phyloP scores from a whole-genome alignment of 2,113 vertebrate species.

The Tachysurus fulvidraco region DNA sequence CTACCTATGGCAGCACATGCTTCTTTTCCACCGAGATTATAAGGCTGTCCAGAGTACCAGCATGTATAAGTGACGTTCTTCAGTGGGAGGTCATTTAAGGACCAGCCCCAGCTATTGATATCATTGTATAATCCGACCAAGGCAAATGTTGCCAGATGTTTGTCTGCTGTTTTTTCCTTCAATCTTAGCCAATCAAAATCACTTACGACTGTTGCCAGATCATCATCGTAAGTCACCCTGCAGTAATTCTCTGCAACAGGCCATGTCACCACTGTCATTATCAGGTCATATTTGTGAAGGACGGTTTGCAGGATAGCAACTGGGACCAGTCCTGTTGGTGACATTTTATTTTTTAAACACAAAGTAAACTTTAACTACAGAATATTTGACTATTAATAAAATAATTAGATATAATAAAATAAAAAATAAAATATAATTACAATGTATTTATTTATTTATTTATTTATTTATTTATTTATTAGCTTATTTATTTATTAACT shows the following conservation, averaged over 20 bases:
- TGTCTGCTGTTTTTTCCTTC: neutral
- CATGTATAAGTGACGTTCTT: neutral
- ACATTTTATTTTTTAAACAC: too few relatives aligned
- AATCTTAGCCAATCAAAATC: neutral
- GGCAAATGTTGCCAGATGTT: neutral
- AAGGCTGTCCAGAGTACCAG: neutral
- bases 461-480: too few relatives aligned
- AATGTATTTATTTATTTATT: too few relatives aligned
- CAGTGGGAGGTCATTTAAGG: neutral
- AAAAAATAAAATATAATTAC: too few relatives aligned
- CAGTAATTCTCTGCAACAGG: too few relatives aligned
- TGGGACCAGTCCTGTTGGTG: too few relatives aligned
- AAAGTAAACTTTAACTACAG: too few relatives aligned
- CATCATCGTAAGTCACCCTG: too few relatives aligned
- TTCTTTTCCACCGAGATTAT: neutral
- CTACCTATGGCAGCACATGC: neutral
- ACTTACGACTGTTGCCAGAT: neutral
- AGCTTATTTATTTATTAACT: too few relatives aligned
- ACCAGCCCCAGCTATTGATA: neutral
- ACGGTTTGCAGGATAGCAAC: too few relatives aligned
- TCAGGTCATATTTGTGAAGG: too few relatives aligned
- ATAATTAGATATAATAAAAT: neutral
- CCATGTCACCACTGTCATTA: too few relatives aligned
- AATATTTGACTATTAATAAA: neutral
- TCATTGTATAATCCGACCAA: constrained; percentile 40